Evolutionary conservation across 2,797 vertebrate species (phyloP), one percentile per base, ranked within the genome.

Genomic region (Anisognathus igniventris): DNA sequence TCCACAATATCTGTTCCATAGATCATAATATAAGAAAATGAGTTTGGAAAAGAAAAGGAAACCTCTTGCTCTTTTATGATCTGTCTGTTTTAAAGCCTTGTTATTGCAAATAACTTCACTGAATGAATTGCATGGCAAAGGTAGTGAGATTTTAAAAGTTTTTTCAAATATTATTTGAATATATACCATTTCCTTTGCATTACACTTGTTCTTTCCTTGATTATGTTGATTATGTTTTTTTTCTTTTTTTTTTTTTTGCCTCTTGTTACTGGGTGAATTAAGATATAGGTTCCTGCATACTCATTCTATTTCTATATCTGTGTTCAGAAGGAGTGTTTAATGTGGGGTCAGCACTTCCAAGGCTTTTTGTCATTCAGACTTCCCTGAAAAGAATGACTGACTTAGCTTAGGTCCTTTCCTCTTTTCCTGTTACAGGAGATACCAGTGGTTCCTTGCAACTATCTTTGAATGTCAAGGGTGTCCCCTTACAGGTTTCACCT

Each of bases 401-500:
- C 1, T 66, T 84, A 57, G 2, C 30, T 79, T 15, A 6, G 40
- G 51, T 35, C 12, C 37, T 73, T 81, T 82, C 33, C 23, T 12
- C 51, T 70, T 70, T 30, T 30, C 54, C 35, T 75, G 56, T 42
- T 61, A 17, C 2, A 84, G 75, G 62, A 74, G n/a, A 61, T 86
- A 33, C 17, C 30, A 27, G 33, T 54, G 42, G 31, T 86, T 86
- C 48, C 68, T 67, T 74, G 40, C 28, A 33, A 4, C 65, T 70
- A 0, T 15, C 2, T 74, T 44, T 92, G 61, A 90, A 80, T 44
- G 61, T 87, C 80, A 78, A 5, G 60, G 51, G 56, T 82, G 70
- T 92, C 64, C 33, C 37, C 25, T 65, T 84, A 62, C 35, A 78
- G 31, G 35, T 75, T 84, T 90, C 84, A 85, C 74, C 71, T 95